Conservation (phyloP, 35 echinoderm and acorn worm genomes). For the Ophiothrix spiculata region DNA sequence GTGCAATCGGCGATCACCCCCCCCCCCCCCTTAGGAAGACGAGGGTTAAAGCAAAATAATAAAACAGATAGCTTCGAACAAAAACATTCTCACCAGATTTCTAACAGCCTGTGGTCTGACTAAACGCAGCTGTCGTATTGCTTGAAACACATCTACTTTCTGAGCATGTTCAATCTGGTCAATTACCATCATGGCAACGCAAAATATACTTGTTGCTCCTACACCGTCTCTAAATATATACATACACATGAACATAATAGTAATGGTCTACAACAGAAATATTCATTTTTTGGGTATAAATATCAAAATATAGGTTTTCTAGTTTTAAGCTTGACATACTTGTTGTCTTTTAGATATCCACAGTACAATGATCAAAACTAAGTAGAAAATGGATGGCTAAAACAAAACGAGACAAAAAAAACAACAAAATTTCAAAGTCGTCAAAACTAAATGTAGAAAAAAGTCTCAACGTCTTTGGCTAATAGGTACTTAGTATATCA, state of each 20-base stretch:
- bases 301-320: too few species aligned
- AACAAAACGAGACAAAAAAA: not conserved
- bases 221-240: not conserved
- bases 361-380: not conserved
- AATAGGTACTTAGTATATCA: too few species aligned
- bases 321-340: too few species aligned
- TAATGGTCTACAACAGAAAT: not conserved
- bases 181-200: not conserved
- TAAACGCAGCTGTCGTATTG: not conserved
- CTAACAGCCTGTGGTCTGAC: not conserved
- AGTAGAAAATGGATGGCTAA: not conserved
- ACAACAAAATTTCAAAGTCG: too few species aligned
- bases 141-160: not conserved
- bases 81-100: not conserved
- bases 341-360: not conserved
- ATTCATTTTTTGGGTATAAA: too few species aligned
- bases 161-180: not conserved
- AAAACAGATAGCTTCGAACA: not conserved
- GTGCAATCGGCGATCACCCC: too few species aligned
- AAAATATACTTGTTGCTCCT: not conserved
- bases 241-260: not conserved
- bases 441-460: too few species aligned
- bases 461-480: too few species aligned
- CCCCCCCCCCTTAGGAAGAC: too few species aligned
- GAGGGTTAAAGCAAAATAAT: too few species aligned